These are phyloP conservation scores for Spicauda simplicius DNA, from an alignment of 2,888 invertebrate genomes.

Conservation along the genomic window DNA sequence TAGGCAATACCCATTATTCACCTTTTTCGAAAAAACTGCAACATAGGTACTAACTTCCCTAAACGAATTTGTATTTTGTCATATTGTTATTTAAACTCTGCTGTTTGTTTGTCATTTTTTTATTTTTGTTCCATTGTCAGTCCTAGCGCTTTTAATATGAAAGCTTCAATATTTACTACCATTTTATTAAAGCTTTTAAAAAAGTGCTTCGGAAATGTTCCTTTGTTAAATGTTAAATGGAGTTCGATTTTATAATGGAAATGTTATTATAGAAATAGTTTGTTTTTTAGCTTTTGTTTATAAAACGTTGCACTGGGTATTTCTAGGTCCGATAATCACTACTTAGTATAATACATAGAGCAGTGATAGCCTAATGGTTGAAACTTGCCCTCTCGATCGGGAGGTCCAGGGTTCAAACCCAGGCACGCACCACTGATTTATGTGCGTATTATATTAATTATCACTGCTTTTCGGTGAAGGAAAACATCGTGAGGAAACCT, in stretches of 20 bases:
- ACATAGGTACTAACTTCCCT: conserved; percentile 6
- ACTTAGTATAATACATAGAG: no score
- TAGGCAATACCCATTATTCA: background rate
- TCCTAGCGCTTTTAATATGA: background rate
- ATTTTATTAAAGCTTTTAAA: background rate
- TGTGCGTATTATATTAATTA: no score
- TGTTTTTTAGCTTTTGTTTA: no score
- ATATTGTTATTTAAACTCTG: conserved; percentile 1
- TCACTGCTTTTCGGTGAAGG: no score
- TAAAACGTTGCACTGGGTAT: no score
- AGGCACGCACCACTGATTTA: no score
- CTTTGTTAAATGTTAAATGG: background rate
- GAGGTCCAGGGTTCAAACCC: no score
- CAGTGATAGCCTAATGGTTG: no score
- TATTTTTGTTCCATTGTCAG: background rate
- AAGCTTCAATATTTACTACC: background rate
- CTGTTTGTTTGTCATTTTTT: conserved; percentile 1
- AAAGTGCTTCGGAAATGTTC: background rate
- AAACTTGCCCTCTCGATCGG: no score
- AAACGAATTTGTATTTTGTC: conserved; percentile 11
- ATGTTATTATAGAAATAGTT: background rate
- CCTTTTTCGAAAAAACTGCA: background rate
- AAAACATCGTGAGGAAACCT: no score
- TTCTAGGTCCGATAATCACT: no score
- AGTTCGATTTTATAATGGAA: background rate